Percentiles rank a stretch among this genome's conserved stretches.
Evolutionary conservation across 30 jellyfish, hydroid and myxozoan species (phyloP).

Genomic region (Clytia hemisphaerica): DNA sequence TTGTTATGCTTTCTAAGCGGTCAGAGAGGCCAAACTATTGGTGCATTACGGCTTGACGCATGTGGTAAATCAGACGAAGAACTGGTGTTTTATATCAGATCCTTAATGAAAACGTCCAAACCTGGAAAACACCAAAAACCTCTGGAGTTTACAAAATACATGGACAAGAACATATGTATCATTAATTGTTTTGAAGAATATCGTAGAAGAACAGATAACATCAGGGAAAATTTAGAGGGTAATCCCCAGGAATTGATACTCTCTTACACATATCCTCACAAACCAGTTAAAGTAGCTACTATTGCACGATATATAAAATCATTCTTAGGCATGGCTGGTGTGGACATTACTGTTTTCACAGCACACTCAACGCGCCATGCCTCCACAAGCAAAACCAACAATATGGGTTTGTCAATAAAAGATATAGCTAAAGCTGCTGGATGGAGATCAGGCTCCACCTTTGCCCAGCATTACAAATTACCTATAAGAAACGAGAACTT

Average conservation of each 20-base stretch:
- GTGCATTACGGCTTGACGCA: conserved; percentile 13
- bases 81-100: conserved; percentile 11
- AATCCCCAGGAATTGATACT: neutral
- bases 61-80: conserved; percentile 2
- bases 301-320: conserved; percentile 2
- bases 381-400: neutral
- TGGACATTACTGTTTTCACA: neutral
- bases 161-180: conserved; percentile 1
- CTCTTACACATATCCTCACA: conserved; percentile 4
- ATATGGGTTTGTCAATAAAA: neutral
- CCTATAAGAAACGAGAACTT: too few relatives aligned
- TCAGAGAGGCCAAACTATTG: conserved; percentile 23
- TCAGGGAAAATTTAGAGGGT: conserved; percentile 5
- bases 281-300: conserved; percentile 4
- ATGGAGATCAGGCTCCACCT: too few relatives aligned
- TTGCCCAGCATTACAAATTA: too few relatives aligned
- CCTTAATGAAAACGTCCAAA: conserved; percentile 20
- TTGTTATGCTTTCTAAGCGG: conserved; percentile 32
- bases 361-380: neutral
- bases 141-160: conserved; percentile 1
- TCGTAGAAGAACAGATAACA: conserved; percentile 2
- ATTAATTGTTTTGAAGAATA: conserved; percentile 6
- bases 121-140: conserved; percentile 45
- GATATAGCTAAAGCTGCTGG: neutral
- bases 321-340: neutral